Evolutionary conservation across 2,797 vertebrate species (phyloP).

Genomic region (Chelon labrosus): DNA sequence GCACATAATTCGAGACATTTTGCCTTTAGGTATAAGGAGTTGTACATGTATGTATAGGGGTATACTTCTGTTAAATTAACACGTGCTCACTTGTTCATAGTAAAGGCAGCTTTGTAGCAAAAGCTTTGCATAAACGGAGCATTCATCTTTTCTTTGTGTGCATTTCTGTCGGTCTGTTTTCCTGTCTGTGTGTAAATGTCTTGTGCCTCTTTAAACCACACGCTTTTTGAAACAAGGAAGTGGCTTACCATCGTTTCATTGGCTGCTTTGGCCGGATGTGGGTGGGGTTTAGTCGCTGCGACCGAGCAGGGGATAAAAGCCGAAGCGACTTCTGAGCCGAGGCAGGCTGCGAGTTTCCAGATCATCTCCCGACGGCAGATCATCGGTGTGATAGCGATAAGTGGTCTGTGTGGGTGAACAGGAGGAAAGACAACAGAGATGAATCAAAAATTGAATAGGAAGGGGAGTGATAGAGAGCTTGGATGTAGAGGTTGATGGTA

Average conservation of each 20-base stretch:
- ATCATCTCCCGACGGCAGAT: constrained; percentile 50
- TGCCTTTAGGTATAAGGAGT: no score
- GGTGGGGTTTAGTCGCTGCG: constrained; percentile 54
- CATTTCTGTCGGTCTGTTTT: constrained; percentile 23
- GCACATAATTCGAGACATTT: no score
- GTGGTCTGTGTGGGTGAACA: constrained; percentile 53
- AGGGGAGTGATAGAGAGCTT: background rate
- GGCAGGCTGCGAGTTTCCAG: constrained; percentile 55
- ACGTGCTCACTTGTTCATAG: no score
- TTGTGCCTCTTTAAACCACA: constrained; percentile 79
- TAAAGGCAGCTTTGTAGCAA: no score
- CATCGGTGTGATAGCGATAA: constrained; percentile 46
- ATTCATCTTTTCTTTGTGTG: background rate
- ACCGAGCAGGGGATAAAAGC: constrained; percentile 66
- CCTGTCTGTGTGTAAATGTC: constrained; percentile 43
- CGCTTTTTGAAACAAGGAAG: constrained; percentile 75
- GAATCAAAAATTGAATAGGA: constrained; percentile 36
- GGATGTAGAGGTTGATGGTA: constrained; percentile 32
- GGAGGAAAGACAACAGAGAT: constrained; percentile 40
- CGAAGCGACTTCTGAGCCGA: constrained; percentile 42
- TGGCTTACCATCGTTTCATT: constrained; percentile 67
- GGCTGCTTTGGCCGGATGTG: constrained; percentile 66
- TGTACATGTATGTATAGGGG: no score
- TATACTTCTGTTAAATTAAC: no score
- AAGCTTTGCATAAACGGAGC: no score